Evolutionary conservation across 92 coral and sea anemone genomes (phyloP), one percentile per base, ranked within the genome.

Genomic region (Micromussa lordhowensis): DNA sequence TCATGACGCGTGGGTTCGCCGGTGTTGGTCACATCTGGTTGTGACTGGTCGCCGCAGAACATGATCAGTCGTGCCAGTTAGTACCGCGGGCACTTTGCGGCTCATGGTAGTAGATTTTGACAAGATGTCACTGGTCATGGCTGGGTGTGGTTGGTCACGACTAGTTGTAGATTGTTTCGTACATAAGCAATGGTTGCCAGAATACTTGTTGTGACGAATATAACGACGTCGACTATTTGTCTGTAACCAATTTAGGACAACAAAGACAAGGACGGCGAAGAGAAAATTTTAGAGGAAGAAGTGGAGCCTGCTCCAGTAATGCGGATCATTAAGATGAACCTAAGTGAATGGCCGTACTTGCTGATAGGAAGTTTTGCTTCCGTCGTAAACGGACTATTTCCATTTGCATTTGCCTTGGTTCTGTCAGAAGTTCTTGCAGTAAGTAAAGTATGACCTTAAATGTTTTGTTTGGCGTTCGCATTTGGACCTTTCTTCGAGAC

Each of bases 391-490:
- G 99, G 99, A 36, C 83, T 93, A 17, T 93, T 88, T 63, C 98
- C 99, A 0, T 82, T 96, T 63, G 93, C 93, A 17, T 96, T 96
- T 89, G 99, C 99, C 10, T n/a, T 96, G 86, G 81, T 96, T 64
- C 83, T 96, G 55, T 90, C 94, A 9, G 99, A 96, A 93, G 91
- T 96, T 38, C 92, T 96, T 22, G 84, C 75, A 28, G 99, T 96
- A 92, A 92, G 99, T 92, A 9, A 35, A 16, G 5, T 2, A 10
- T 35, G 15, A 1, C 32, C 32, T 17, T 71, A 16, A 71, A 71
- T 32, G 6, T 29, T 10, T 14, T 32, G 40, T 5, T 17, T 29
- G 29, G 26, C 22, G 28, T 29, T 29, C 68, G 29, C 68, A 61
- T 61, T 61, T 24, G 22, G 68, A 40, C 48, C 48, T 40, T 54